Conservation (phyloP, 2,113 vertebrate genomes). For the Chauna torquata region DNA sequence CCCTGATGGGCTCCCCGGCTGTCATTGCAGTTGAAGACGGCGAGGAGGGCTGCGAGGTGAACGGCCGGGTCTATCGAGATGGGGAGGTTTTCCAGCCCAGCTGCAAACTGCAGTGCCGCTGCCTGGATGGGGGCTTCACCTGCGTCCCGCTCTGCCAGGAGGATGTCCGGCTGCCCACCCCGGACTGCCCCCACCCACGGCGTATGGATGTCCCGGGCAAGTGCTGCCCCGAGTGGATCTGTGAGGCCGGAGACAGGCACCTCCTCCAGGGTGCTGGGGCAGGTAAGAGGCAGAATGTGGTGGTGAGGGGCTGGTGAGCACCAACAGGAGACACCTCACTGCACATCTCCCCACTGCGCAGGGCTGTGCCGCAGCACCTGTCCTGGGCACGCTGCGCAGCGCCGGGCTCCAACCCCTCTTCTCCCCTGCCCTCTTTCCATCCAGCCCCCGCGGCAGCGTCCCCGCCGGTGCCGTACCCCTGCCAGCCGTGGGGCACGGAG, state of each 20-base stretch:
- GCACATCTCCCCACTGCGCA: rapidly evolving
- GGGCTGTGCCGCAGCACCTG: rapidly evolving
- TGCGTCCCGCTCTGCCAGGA: constrained; percentile 86
- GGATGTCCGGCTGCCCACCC: constrained; percentile 78
- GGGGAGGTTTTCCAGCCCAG: constrained; percentile 92
- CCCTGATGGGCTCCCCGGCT: background rate
- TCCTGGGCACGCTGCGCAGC: background rate
- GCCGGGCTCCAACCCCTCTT: background rate
- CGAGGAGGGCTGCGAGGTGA: constrained; percentile 84
- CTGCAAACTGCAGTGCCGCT: constrained; percentile 85
- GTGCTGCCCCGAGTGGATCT: constrained; percentile 94
- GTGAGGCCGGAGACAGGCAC: constrained; percentile 78
- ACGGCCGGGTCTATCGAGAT: constrained; percentile 82
- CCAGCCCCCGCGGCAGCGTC: constrained; percentile 13
- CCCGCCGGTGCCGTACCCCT: background rate
- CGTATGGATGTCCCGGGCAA: constrained; percentile 82
- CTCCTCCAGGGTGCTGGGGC: constrained; percentile 41
- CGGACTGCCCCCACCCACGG: constrained; percentile 86
- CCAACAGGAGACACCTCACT: background rate
- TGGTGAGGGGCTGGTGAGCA: background rate
- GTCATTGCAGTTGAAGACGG: constrained; percentile 76
- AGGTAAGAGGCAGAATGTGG: constrained; percentile 65
- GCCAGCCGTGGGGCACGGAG: constrained; percentile 82
- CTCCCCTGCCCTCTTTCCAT: background rate
- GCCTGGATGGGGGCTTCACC: constrained; percentile 84